Evolutionary conservation across 2,113 vertebrate genomes (phyloP), one percentile per base, ranked within the genome.

Genomic region (Brachyistius frenatus): DNA sequence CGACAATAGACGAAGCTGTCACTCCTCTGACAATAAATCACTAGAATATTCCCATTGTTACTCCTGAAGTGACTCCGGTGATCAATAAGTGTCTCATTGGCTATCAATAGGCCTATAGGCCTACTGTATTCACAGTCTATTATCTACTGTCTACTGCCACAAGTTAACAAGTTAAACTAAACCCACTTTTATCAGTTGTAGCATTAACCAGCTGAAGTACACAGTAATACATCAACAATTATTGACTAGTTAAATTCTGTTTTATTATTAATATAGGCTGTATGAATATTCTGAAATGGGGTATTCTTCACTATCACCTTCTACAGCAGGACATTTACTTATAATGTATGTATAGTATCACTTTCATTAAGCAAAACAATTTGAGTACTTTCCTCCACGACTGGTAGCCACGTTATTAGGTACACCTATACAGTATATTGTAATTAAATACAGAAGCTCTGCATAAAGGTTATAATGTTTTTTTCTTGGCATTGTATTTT

Each of bases 1-100:
- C 1, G 1, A 31, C 2, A 11, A 23, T 6, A n/a, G 11, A 7
- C 33, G 37, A 66, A 78, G 52, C 9, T 61, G 23, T 44, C 30
- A 37, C 10, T 52, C 3, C n/a, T n/a, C 5, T 44, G 9, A 58
- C 15, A 14, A 7, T 32, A 52, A 70, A 35, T 46, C 14, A 58
- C 66, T 11, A 8, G 16, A 67, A 65, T 54, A 65, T 16, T 66
- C 55, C 9, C 10, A 0, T 57, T 78, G 16, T 75, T 33, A 4
- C 0, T 44, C 13, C n/a, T 50, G n/a, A 1, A 2, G 14, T 30
- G 47, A 56, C 23, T 76, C 35, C 56, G 32, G 6, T 56, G 37
- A 68, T 69, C 11, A 52, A 0, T 14, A 53, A 46, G 49, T 52
- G 16, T 23, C 14, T 50, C 3, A 50, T 8, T 41, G 39, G 6